Percentiles rank a stretch among this genome's conserved stretches.
Evolutionary conservation across 2,888 invertebrate species (phyloP).

Genomic region (Encarsia formosa): DNA sequence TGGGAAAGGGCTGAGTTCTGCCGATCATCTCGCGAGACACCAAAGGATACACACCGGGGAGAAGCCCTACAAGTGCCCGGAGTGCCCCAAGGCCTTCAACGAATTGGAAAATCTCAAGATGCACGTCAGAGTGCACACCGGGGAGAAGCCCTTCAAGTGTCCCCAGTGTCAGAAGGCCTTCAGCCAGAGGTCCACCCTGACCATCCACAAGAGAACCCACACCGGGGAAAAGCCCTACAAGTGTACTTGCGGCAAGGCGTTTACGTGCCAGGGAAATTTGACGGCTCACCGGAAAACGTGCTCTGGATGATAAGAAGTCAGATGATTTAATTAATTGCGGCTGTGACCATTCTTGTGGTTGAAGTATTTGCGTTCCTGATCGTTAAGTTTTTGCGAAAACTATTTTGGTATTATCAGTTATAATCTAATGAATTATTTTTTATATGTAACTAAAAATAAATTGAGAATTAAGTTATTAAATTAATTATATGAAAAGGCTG

Average conservation of each 20-base stretch:
- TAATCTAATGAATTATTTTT: too few species aligned
- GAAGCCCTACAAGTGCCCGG: conserved; percentile 53
- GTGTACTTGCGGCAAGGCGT: conserved; percentile 51
- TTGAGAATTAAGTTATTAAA: too few species aligned
- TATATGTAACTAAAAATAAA: too few species aligned
- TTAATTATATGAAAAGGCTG: too few species aligned
- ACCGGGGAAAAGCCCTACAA: conserved; percentile 53
- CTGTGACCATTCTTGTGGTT: too few species aligned
- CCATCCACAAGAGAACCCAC: conserved; percentile 54
- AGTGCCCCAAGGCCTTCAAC: conserved; percentile 53
- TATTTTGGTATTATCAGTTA: too few species aligned
- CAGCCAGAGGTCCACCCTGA: conserved; percentile 55
- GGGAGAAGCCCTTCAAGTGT: conserved; percentile 54
- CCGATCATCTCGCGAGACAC: conserved; percentile 53
- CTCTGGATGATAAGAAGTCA: conserved; percentile 47
- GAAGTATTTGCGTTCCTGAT: too few species aligned
- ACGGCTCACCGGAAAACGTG: conserved; percentile 50
- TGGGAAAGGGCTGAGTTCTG: conserved; percentile 54
- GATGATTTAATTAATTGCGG: too few species aligned
- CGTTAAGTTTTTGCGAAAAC: neutral
- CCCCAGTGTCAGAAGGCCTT: conserved; percentile 54
- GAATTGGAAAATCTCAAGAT: conserved; percentile 51
- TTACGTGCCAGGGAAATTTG: conserved; percentile 51
- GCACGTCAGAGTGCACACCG: conserved; percentile 53
- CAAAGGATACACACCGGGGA: conserved; percentile 56